These are phyloP conservation scores for Drepana arcuata DNA, from an alignment of 1,140 invertebrate genomes.

Conservation along the genomic window DNA sequence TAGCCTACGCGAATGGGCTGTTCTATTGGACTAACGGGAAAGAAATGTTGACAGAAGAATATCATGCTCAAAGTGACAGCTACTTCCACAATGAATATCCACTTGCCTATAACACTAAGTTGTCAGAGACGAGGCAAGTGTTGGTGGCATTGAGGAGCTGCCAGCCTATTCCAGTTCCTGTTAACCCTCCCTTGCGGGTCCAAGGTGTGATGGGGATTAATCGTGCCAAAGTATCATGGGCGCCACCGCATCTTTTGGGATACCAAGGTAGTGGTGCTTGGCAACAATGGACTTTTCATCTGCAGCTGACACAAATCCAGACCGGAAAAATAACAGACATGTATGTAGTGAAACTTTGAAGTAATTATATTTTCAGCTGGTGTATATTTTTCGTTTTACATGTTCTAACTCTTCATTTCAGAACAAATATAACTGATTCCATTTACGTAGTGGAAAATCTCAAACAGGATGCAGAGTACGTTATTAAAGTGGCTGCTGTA, in stretches of 20 bases:
- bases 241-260: slow-evolving; percentile 80
- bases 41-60: slow-evolving; percentile 82
- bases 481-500: slow-evolving; percentile 83
- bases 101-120: slow-evolving; percentile 38
- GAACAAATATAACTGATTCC: slow-evolving; percentile 75
- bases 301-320: slow-evolving; percentile 77
- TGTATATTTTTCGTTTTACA: too few species aligned
- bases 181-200: slow-evolving; percentile 82
- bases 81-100: slow-evolving; percentile 85
- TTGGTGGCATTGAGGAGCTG: slow-evolving; percentile 75
- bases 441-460: slow-evolving; percentile 78
- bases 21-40: slow-evolving; percentile 88
- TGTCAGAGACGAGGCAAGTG: slow-evolving; percentile 60
- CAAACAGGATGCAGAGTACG: slow-evolving; percentile 81
- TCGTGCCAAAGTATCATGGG: slow-evolving; percentile 85
- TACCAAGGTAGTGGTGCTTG: slow-evolving; percentile 87
- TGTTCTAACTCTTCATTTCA: too few species aligned
- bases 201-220: slow-evolving; percentile 84
- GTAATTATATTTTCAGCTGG: too few species aligned
- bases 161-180: slow-evolving; percentile 84
- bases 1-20: slow-evolving; percentile 81
- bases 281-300: slow-evolving; percentile 88
- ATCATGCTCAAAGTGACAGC: slow-evolving; percentile 74
- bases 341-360: too few species aligned
- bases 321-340: slow-evolving; percentile 36